Percentiles rank a stretch among this genome's conserved stretches.
phyloP scores from a whole-genome alignment of 92 coral and sea anemone species.

The Paramuricea clavata region DNA sequence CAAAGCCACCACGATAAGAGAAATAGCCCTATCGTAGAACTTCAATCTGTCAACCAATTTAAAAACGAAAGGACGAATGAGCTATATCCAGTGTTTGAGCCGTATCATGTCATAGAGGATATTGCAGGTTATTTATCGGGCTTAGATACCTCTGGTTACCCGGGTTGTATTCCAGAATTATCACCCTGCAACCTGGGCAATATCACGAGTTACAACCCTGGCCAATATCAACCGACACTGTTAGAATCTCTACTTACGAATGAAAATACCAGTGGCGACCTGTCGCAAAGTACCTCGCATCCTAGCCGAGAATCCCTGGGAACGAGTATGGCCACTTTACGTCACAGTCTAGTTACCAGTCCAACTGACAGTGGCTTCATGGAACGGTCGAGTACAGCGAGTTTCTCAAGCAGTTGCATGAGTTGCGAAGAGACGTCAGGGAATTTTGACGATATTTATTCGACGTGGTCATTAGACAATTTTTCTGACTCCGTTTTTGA shows the following conservation, averaged over 20 bases:
- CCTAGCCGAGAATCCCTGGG: background rate
- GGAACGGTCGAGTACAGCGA: background rate
- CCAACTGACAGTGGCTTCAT: background rate
- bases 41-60: too few species aligned
- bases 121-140: too few species aligned
- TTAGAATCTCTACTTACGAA: too few species aligned
- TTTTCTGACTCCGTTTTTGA: slow-evolving; percentile 10
- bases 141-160: background rate
- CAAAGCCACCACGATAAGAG: background rate
- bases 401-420: background rate
- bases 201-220: too few species aligned
- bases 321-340: background rate
- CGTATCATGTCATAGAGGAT: background rate
- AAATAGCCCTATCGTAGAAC: background rate
- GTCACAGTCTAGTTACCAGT: background rate
- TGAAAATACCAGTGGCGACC: too few species aligned
- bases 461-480: background rate
- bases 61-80: too few species aligned
- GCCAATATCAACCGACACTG: too few species aligned
- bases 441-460: background rate
- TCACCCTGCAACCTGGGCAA: too few species aligned
- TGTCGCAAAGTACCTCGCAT: background rate
- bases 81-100: too few species aligned
- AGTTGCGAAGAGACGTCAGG: background rate
- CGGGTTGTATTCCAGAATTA: background rate